Evolutionary conservation across 1,140 invertebrate genomes (phyloP).

Genomic region (Oreohelix idahoensis): DNA sequence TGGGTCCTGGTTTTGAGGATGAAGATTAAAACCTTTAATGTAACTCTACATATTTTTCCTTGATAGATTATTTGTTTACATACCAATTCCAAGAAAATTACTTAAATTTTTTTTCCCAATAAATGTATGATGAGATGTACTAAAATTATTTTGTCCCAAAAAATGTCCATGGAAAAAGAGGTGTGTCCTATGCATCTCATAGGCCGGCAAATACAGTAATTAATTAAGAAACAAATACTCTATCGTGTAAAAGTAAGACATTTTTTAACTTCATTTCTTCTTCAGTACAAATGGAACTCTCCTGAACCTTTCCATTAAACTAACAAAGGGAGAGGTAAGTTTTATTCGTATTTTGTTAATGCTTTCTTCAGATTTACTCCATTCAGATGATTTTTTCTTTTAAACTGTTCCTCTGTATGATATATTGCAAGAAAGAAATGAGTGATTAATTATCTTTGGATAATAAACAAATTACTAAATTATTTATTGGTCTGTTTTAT

Average conservation of each 20-base stretch:
- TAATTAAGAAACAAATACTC: background rate
- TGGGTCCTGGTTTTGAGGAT: too few species aligned
- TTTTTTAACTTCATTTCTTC: slow-evolving; percentile 13
- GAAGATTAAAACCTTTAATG: too few species aligned
- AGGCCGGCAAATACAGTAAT: background rate
- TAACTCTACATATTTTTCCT: too few species aligned
- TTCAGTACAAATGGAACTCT: slow-evolving; percentile 71
- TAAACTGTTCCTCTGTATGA: background rate
- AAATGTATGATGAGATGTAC: background rate
- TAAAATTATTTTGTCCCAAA: background rate
- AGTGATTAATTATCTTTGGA: background rate
- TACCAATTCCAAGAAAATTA: background rate
- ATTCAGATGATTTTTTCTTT: background rate
- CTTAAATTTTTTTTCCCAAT: background rate
- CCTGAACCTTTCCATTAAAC: slow-evolving; percentile 60
- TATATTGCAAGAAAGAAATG: background rate
- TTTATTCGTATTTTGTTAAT: background rate
- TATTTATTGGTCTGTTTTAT: slow-evolving; percentile 36
- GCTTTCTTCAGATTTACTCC: background rate
- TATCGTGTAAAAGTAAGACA: background rate
- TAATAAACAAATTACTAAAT: background rate
- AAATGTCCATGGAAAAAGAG: too few species aligned
- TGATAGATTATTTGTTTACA: too few species aligned
- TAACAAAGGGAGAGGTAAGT: slow-evolving; percentile 65
- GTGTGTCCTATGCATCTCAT: too few species aligned